Evolutionary conservation across 2,888 invertebrate genomes (phyloP).

Genomic region (Caenorhabditis imperialis): DNA sequence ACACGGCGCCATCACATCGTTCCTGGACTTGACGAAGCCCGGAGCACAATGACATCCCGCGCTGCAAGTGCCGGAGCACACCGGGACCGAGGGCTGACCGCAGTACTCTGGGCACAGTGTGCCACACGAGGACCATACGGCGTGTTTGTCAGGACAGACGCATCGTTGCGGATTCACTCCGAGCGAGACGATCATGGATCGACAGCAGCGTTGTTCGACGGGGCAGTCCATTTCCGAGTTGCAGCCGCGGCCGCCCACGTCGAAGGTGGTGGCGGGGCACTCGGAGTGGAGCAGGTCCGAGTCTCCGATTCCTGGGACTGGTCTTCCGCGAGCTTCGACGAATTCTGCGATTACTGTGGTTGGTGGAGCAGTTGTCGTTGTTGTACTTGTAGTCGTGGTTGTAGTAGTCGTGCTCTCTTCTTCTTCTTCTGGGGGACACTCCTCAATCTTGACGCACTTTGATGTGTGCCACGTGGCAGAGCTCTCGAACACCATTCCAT

Average conservation of each 20-base stretch:
- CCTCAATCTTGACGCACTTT: slow-evolving; percentile 62
- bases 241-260: slow-evolving; percentile 64
- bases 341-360: slow-evolving; percentile 37
- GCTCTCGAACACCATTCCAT: slow-evolving; percentile 64
- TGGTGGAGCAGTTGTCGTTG: slow-evolving; percentile 16
- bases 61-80: slow-evolving; percentile 65
- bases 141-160: slow-evolving; percentile 62
- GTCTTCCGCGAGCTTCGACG: slow-evolving; percentile 6
- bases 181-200: slow-evolving; percentile 60
- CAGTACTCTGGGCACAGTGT: slow-evolving; percentile 69
- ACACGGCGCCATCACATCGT: slow-evolving; percentile 66
- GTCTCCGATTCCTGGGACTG: slow-evolving; percentile 8
- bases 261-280: slow-evolving; percentile 63
- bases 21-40: slow-evolving; percentile 60
- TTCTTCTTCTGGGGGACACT: slow-evolving; percentile 53
- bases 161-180: slow-evolving; percentile 65
- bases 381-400: slow-evolving; percentile 7
- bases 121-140: slow-evolving; percentile 66
- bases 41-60: slow-evolving; percentile 67
- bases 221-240: slow-evolving; percentile 64
- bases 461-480: slow-evolving; percentile 66
- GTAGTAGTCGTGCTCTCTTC: slow-evolving; percentile 8
- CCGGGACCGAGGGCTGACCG: slow-evolving; percentile 63
- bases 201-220: slow-evolving; percentile 51
- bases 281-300: slow-evolving; percentile 27